Conservation (phyloP, 2,113 vertebrate species). For the Loxodonta africana region DNA sequence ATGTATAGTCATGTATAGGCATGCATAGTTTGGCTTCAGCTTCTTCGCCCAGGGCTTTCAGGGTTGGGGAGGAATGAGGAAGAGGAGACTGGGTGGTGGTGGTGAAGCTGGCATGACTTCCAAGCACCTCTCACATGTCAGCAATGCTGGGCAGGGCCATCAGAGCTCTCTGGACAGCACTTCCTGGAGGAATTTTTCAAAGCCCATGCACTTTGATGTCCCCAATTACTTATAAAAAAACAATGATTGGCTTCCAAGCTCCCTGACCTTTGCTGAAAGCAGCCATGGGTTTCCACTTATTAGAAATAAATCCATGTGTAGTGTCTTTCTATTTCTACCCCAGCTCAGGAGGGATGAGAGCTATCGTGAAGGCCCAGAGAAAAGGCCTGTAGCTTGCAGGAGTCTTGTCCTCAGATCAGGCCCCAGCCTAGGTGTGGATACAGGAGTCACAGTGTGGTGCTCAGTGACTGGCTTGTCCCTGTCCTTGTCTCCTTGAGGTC, state of each 20-base stretch:
- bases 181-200: background rate
- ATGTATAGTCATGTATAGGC: accelerated
- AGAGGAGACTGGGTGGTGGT: background rate
- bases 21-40: background rate
- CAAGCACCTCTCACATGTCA: background rate
- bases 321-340: background rate
- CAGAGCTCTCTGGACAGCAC: background rate
- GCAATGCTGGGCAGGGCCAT: background rate
- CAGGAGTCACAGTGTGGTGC: background rate
- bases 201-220: background rate
- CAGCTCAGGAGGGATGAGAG: background rate
- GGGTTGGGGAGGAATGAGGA: accelerated
- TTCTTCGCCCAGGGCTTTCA: background rate
- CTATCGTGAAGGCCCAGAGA: background rate
- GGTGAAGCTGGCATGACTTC: background rate
- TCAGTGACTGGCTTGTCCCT: background rate
- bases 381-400: background rate
- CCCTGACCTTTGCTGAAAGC: background rate
- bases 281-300: background rate
- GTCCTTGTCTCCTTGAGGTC: background rate
- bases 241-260: background rate
- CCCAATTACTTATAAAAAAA: background rate
- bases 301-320: background rate
- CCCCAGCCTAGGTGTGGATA: accelerated
- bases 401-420: background rate